Evolutionary conservation across 2,797 vertebrate species (phyloP).

Genomic region (Hemibagrus guttatus): DNA sequence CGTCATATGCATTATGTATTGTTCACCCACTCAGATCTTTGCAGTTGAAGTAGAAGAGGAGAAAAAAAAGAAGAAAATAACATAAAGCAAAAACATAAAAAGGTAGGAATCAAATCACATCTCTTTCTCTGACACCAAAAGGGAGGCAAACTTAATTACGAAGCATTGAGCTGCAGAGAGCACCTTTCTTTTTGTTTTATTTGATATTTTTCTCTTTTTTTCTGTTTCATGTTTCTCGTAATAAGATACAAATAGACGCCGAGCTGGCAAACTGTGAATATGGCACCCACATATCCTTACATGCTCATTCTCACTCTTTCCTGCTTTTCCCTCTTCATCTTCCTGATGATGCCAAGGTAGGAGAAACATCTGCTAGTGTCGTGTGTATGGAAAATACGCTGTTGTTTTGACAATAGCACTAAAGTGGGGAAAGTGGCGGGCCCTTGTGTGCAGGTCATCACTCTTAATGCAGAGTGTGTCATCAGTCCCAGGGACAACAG

Average conservation of each 20-base stretch:
- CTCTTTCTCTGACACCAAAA: constrained; percentile 70
- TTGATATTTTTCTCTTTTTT: constrained; percentile 38
- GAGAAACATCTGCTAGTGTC: constrained; percentile 49
- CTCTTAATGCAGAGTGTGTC: constrained; percentile 98
- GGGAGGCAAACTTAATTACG: constrained; percentile 70
- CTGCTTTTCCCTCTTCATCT: constrained; percentile 15
- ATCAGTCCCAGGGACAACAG: constrained; percentile 99
- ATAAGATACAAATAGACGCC: constrained; percentile 41
- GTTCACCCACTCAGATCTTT: constrained; percentile 66
- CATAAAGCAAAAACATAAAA: constrained; percentile 50
- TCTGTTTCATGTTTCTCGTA: constrained; percentile 60
- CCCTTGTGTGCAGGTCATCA: constrained; percentile 94
- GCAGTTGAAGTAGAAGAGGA: constrained; percentile 53
- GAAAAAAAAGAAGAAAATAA: constrained; percentile 52
- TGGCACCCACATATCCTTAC: constrained; percentile 21
- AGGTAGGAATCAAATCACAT: constrained; percentile 65
- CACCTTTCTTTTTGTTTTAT: constrained; percentile 52
- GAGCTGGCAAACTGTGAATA: constrained; percentile 41
- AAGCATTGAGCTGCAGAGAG: constrained; percentile 60
- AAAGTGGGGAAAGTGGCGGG: constrained; percentile 90
- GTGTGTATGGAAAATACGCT: constrained; percentile 47
- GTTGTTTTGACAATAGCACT: constrained; percentile 89
- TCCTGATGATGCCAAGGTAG: constrained; percentile 34
- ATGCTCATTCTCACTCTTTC: constrained; percentile 18
- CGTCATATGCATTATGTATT: constrained; percentile 76